Evolutionary conservation across 2,113 vertebrate genomes (phyloP), one percentile per base, ranked within the genome.

Genomic region (Pycnonotus jocosus): DNA sequence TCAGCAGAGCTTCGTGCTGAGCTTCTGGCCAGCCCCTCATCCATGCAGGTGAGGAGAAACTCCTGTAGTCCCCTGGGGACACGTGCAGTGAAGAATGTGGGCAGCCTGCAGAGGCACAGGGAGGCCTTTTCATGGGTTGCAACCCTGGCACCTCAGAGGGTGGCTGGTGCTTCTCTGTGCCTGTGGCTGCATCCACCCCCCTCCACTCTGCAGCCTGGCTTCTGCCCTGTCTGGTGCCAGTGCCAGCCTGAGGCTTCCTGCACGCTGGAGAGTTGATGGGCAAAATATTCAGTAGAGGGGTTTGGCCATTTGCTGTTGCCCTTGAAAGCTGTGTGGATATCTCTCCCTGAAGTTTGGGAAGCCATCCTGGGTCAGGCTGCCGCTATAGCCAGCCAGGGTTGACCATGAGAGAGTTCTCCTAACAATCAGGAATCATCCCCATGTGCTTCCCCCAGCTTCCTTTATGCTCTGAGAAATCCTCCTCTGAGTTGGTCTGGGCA

Each of bases 1-100:
- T 88, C 40, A 4, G 74, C 80, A 9, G 92, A 79, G 64, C 64
- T 95, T 42, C 61, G 17, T 28, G 73, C 92, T 3, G 27, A 91
- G 45, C 84, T 54, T 50, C 66, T 94, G 40, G 64, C 92, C 54
- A 86, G 92, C 20, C 77, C 61, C 20, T 97, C 97, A 3, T 97
- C 98, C 40, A 91, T 98, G 95, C 95, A 98, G 97, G 97, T 98
- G 86, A 64, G 89, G 25, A 72, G 40, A 23, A 76, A 25, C 30
- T 64, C 35, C 77, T 45, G 15, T 25, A 47, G 38, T 30, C 79
- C 76, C 6, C 5, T 86, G 58, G 10, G 45, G 20, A 30, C 7
- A 2, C 0, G 0, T 50, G 50, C 33, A 58, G 15, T 31, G 17
- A 70, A 48, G 33, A 69, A 42, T 33, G 28, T 47, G 38, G 54